Base-by-base conservation (phyloP, 2,888 invertebrate species). In the Troglohyphantes excavatus region DNA sequence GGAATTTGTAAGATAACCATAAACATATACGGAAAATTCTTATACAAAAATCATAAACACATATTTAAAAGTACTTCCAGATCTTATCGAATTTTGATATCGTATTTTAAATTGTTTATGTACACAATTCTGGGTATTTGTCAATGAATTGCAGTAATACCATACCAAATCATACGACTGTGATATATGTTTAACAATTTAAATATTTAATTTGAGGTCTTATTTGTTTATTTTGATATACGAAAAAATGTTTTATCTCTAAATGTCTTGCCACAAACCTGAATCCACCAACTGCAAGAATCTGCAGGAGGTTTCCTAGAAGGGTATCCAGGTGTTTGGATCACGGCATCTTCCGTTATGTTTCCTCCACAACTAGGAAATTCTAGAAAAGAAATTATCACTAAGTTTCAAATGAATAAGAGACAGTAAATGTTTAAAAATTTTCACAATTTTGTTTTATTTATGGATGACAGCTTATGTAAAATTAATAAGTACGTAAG, bases 261-360 rank as follows among this genome's bases (percentile, higher is more conserved):
- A n/a, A n/a, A n/a, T n/a, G n/a, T n/a, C n/a, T n/a, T n/a, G 33
- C 9, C 33, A 33, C 33, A 59, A 84, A 90, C 91, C 79, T 85
- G 86, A 13, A 91, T 91, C 91, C 91, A 91, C 91, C 91, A 91
- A n/a, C 73, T 76, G 53, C 91, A 91, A 17, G 76, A 76, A 43
- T 91, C 88, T 11, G 72, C 65, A 1, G 73, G 76, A 0, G 79
- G 70, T 26, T 70, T 82, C 39, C 91, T 90, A 0, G 46, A 26
- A 1, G 91, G 91, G 33, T 91, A 91, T 19, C 86, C 81, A 3
- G 91, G 91, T 23, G 91, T 91, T 63, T 78, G 67, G 27, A 91
- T 87, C n/a, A 21, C 46, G 5, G 72, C 68, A 2, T 90, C 85
- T 72, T 90, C 78, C 2, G 91, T 91, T 13, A 91, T 73, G 53